Evolutionary conservation across 1,140 invertebrate species (phyloP).

Genomic region (Cecropterus lyciades): DNA sequence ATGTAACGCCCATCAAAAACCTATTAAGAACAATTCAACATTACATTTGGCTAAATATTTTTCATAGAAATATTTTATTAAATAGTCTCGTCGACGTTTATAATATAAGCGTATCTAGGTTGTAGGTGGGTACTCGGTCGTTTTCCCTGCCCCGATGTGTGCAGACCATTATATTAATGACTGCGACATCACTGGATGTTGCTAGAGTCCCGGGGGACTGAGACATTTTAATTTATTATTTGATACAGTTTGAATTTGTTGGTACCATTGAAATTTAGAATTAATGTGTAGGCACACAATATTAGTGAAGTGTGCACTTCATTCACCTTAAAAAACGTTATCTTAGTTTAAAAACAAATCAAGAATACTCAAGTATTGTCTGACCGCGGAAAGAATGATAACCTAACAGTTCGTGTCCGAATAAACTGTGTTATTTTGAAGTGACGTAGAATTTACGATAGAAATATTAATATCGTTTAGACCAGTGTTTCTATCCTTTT

Average conservation of each 20-base stretch:
- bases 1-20: background rate
- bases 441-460: no score
- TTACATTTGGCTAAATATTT: background rate
- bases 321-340: no score
- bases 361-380: no score
- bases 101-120: no score
- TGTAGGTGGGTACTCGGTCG: background rate
- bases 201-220: background rate
- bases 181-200: background rate
- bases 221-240: constrained; percentile 1
- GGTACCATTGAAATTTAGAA: background rate
- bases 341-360: no score
- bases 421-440: no score
- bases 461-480: no score
- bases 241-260: background rate
- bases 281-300: no score
- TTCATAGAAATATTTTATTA: background rate
- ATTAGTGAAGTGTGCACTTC: no score
- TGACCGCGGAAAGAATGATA: no score
- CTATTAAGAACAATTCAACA: background rate
- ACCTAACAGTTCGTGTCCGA: no score
- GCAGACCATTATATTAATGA: constrained; percentile 8
- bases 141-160: background rate
- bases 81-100: background rate
- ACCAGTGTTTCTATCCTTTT: no score